phyloP scores from a whole-genome alignment of 2,888 invertebrate genomes.

The Helobdella robusta region DNA sequence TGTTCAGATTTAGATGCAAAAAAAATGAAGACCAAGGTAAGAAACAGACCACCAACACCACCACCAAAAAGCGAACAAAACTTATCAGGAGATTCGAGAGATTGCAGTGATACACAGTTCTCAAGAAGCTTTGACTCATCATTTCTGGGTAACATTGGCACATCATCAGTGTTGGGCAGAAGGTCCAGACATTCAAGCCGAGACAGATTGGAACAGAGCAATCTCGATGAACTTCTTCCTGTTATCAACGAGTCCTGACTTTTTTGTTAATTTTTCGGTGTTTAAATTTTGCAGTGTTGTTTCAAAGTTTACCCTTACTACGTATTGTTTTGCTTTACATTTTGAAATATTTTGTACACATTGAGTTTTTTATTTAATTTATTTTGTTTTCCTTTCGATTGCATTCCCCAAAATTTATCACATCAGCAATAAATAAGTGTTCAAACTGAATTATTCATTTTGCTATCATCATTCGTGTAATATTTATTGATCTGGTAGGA shows the following conservation, averaged over 20 bases:
- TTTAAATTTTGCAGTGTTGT: neutral
- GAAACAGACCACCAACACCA: constrained; percentile 24
- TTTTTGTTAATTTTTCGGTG: neutral
- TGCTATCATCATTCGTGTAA: too few relatives aligned
- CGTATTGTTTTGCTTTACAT: neutral
- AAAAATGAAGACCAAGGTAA: constrained; percentile 18
- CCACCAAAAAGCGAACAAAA: constrained; percentile 16
- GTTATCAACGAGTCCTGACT: constrained; percentile 23
- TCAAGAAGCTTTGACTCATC: constrained; percentile 12
- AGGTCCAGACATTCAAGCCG: constrained; percentile 21
- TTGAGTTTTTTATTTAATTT: too few relatives aligned
- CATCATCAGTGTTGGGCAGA: neutral
- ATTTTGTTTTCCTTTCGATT: too few relatives aligned
- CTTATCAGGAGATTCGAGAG: neutral
- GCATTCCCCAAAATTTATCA: too few relatives aligned
- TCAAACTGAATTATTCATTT: too few relatives aligned
- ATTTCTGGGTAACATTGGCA: neutral
- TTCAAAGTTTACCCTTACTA: neutral
- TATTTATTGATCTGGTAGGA: too few relatives aligned
- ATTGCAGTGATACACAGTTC: neutral
- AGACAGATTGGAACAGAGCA: constrained; percentile 12
- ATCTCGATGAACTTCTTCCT: constrained; percentile 16
- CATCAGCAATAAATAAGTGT: too few relatives aligned
- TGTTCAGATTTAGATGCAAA: constrained; percentile 21
- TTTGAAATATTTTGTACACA: too few relatives aligned